Base-by-base conservation (phyloP, 2,113 vertebrate genomes). In the Monarcha castaneiventris region DNA sequence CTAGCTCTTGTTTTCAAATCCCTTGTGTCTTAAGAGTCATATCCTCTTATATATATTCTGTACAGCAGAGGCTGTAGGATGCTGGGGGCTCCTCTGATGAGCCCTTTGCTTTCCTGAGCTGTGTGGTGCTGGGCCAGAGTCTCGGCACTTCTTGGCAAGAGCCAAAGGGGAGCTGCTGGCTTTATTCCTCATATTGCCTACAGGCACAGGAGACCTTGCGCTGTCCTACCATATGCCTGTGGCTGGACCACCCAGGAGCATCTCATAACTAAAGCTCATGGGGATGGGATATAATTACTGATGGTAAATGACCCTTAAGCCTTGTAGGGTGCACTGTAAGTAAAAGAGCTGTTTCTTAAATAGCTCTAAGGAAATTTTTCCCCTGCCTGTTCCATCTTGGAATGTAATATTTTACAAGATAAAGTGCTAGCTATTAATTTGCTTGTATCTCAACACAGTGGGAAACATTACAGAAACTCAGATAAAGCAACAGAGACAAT, bases 1-100 rank as follows among this genome's bases (percentile, higher is more conserved):
- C 83, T 77, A 67, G 69, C 44, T 92, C 44, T 74, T 32, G 37
- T 90, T 95, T 90, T 68, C 66, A 94, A 94, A 89, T 95, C 90
- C 64, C 85, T 41, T 17, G 68, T 84, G 92, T 49, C 35, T 72
- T 46, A 43, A 87, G 32, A 76, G 41, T 88, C 79, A 16, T 85
- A 59, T 72, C 64, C 84, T 67, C 51, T 54, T n/a, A 9, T 56
- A 80, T 52, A 6, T 55, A 51, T 25, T 72, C 55, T 1, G 8
- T 44, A 17, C 16, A 48, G 73, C 56, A 59, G 82, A 80, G 75
- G 35, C 48, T 83, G 61, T 7, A 4, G 82, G 59, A 18, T 55
- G 35, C 74, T 63, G 66, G 19, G 43, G 39, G 30, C 71, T 88
- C 44, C 64, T 88, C 81, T 33, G n/a, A 61, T 0, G 6, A 79